phyloP scores from a whole-genome alignment of 1,140 invertebrate species.

The Agrilus planipennis region DNA sequence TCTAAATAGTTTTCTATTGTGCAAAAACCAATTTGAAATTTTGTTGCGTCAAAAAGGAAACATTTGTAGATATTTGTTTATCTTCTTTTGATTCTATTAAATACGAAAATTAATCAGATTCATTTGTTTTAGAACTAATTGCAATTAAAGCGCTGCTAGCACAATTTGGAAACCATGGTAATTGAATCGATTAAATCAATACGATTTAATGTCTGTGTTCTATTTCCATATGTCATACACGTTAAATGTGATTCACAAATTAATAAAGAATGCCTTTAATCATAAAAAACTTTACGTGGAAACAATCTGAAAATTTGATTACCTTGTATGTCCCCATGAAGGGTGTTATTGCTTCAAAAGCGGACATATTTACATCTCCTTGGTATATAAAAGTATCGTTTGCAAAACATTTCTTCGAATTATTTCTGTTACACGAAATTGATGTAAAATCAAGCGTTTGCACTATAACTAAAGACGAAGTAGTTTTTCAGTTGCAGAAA shows the following conservation, averaged over 20 bases:
- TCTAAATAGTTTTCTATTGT: too few relatives aligned
- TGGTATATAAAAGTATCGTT: slow-evolving; percentile 54
- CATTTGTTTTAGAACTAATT: too few relatives aligned
- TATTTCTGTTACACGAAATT: slow-evolving; percentile 45
- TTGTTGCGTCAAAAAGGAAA: too few relatives aligned
- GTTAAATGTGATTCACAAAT: slow-evolving; percentile 11
- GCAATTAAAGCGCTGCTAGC: too few relatives aligned
- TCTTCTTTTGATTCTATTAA: too few relatives aligned
- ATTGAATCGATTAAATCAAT: too few relatives aligned
- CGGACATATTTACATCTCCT: slow-evolving; percentile 49
- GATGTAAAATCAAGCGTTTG: slow-evolving; percentile 45
- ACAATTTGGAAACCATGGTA: too few relatives aligned
- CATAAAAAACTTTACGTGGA: slow-evolving; percentile 57
- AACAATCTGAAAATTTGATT: slow-evolving; percentile 43
- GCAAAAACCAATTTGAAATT: too few relatives aligned
- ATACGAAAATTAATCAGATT: too few relatives aligned
- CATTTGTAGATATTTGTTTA: too few relatives aligned
- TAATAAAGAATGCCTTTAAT: slow-evolving; percentile 53
- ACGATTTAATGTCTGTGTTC: too few relatives aligned
- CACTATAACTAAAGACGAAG: slow-evolving; percentile 39
- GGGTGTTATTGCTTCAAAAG: slow-evolving; percentile 37
- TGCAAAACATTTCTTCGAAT: slow-evolving; percentile 53
- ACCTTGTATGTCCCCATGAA: slow-evolving; percentile 45
- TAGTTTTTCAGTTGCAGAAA: slow-evolving; percentile 51
- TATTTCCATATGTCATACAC: too few relatives aligned